These are phyloP conservation scores for Anguilla megastoma DNA, from an alignment of 2,797 vertebrate genomes.

Conservation along the genomic window DNA sequence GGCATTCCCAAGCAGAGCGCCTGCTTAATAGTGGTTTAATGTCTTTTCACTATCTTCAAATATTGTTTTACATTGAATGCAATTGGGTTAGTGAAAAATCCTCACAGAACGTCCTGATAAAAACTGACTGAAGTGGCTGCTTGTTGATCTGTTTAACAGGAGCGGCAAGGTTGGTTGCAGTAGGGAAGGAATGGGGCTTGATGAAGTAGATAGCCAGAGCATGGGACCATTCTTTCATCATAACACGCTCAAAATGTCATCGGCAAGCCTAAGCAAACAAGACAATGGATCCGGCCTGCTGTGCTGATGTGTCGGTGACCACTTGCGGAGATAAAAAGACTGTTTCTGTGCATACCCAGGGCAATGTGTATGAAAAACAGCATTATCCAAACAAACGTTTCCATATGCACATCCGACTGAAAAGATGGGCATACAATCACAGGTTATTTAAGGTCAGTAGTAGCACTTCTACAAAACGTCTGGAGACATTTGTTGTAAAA, in stretches of 20 bases:
- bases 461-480: not conserved
- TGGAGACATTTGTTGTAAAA: not conserved
- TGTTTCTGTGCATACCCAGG: constrained; percentile 11
- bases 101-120: too few relatives aligned
- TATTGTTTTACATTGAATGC: not conserved
- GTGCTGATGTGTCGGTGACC: not conserved
- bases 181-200: not conserved
- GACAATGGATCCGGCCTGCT: constrained; percentile 6
- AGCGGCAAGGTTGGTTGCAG: not conserved
- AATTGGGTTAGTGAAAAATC: not conserved
- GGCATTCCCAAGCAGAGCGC: not conserved
- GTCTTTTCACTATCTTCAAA: not conserved
- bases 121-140: not conserved
- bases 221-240: constrained; percentile 35
- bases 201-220: not conserved
- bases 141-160: not conserved
- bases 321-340: not conserved
- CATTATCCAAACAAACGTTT: not conserved
- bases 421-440: not conserved
- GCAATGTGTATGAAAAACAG: not conserved
- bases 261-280: constrained; percentile 39
- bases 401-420: not conserved
- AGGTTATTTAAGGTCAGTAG: not conserved
- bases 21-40: not conserved
- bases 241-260: constrained; percentile 18